Conservation (phyloP, 2,888 invertebrate genomes). For the Pristionchus japonicus region DNA sequence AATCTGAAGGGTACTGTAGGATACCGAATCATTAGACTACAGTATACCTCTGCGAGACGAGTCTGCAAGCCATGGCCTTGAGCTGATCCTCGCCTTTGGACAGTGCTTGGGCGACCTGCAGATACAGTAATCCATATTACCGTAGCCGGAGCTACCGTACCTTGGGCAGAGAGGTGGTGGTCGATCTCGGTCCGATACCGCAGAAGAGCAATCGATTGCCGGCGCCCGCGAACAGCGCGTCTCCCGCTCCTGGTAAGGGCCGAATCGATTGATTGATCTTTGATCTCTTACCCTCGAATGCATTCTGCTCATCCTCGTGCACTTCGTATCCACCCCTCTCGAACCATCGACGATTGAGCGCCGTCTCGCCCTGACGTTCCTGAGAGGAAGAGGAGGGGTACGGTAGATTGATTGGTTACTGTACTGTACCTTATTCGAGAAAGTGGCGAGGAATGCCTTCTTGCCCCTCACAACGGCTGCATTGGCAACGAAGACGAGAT, state of each 20-base stretch:
- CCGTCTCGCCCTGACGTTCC: constrained; percentile 69
- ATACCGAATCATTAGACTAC: constrained; percentile 31
- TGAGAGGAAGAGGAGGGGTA: constrained; percentile 48
- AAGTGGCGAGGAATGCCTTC: constrained; percentile 64
- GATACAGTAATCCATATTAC: constrained; percentile 14
- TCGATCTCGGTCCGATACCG: constrained; percentile 70
- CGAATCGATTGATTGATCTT: not conserved
- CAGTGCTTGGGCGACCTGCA: constrained; percentile 17
- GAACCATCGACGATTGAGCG: constrained; percentile 68
- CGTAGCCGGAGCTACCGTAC: constrained; percentile 21
- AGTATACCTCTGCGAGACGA: constrained; percentile 64
- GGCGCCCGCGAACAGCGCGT: constrained; percentile 67
- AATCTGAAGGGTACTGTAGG: constrained; percentile 56
- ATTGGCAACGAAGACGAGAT: constrained; percentile 73
- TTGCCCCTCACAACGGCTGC: constrained; percentile 66
- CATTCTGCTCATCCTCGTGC: constrained; percentile 14
- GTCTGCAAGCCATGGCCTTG: constrained; percentile 56
- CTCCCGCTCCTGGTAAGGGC: constrained; percentile 64
- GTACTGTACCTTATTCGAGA: constrained; percentile 51
- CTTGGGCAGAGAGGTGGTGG: constrained; percentile 59
- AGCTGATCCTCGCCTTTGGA: constrained; percentile 40
- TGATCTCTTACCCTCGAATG: constrained; percentile 18
- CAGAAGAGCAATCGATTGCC: constrained; percentile 62
- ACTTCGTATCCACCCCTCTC: constrained; percentile 61
- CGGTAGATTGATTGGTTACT: not conserved